Conservation (phyloP, 2,888 invertebrate genomes). For the Digitonthophagus gazella region DNA sequence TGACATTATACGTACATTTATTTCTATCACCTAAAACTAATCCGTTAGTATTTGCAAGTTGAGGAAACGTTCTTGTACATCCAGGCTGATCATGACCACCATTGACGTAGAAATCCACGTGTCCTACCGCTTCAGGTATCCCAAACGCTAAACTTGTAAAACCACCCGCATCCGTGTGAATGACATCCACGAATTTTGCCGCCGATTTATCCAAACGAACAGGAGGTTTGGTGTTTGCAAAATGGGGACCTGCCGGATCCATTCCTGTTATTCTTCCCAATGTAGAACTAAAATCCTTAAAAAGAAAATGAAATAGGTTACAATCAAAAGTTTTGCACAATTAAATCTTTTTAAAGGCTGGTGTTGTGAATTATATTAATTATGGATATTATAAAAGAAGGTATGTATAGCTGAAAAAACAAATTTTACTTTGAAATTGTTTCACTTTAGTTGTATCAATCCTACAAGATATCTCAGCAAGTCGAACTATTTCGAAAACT, state of each 20-base stretch:
- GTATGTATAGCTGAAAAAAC: too few species aligned
- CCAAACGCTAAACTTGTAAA: slow-evolving; percentile 78
- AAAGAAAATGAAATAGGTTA: too few species aligned
- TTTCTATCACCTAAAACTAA: background rate
- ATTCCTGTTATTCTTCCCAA: slow-evolving; percentile 81
- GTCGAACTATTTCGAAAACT: too few species aligned
- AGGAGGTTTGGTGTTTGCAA: slow-evolving; percentile 73
- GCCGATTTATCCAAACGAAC: slow-evolving; percentile 84
- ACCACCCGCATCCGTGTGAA: slow-evolving; percentile 83
- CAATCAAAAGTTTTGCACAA: too few species aligned
- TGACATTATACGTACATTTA: background rate
- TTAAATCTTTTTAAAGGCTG: too few species aligned
- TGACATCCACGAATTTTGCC: slow-evolving; percentile 84
- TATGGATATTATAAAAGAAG: too few species aligned
- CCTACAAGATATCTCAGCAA: too few species aligned
- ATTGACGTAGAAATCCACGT: slow-evolving; percentile 91
- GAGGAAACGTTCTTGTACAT: slow-evolving; percentile 50
- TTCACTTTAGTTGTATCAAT: too few species aligned
- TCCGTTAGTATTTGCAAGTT: slow-evolving; percentile 31
- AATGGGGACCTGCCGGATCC: slow-evolving; percentile 92
- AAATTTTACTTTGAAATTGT: too few species aligned
- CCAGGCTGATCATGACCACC: slow-evolving; percentile 82
- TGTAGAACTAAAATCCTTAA: slow-evolving; percentile 64
- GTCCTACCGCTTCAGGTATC: slow-evolving; percentile 77
- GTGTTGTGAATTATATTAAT: too few species aligned